Evolutionary conservation across 2,113 vertebrate genomes (phyloP).

Genomic region (Ceratotherium simum): DNA sequence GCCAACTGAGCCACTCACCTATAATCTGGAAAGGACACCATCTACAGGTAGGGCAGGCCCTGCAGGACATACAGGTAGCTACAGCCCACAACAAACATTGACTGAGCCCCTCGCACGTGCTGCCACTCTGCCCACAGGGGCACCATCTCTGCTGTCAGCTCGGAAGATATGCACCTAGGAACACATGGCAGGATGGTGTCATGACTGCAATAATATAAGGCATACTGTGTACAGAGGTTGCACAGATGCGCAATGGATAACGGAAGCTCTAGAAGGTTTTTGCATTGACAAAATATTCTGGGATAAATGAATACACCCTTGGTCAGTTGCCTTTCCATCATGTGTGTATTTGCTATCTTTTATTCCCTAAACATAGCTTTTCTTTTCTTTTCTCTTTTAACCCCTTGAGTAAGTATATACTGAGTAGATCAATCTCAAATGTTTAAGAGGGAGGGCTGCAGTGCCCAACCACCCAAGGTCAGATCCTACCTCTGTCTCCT

Average conservation of each 20-base stretch:
- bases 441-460: neutral
- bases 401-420: neutral
- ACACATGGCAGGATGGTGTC: neutral
- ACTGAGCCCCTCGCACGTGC: neutral
- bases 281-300: neutral
- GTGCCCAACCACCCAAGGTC: neutral
- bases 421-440: neutral
- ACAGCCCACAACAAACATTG: too few relatives aligned
- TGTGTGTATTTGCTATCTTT: neutral
- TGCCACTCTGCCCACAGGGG: neutral
- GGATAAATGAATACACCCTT: neutral
- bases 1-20: neutral
- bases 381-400: neutral
- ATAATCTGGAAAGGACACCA: neutral
- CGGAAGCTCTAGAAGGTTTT: neutral
- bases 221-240: neutral
- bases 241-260: too few relatives aligned
- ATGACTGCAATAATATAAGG: fast-evolving
- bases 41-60: neutral
- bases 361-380: neutral
- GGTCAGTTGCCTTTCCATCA: neutral
- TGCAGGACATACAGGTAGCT: fast-evolving
- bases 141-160: neutral
- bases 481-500: neutral
- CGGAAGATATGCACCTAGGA: neutral